phyloP scores from a whole-genome alignment of 2,888 invertebrate genomes.

The Drosophila mimica region DNA sequence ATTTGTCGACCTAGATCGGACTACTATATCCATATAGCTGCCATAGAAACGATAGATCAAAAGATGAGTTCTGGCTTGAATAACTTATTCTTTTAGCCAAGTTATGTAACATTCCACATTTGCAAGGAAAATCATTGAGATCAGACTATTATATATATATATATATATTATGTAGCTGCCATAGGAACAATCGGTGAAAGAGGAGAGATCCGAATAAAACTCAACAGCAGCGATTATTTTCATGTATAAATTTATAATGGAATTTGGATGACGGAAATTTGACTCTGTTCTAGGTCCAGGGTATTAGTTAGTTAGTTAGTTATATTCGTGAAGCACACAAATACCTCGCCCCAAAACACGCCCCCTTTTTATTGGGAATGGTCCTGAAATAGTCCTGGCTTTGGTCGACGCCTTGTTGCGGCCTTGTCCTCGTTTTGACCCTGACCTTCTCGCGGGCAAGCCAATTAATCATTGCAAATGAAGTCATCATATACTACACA shows the following conservation, averaged over 20 bases:
- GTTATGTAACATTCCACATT: background rate
- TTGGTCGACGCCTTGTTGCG: slow-evolving; percentile 20
- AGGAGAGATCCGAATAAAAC: background rate
- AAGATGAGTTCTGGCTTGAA: background rate
- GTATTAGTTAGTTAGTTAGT: no score
- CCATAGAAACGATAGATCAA: background rate
- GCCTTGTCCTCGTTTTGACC: slow-evolving; percentile 32
- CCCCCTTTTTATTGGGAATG: background rate
- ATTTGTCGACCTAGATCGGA: background rate
- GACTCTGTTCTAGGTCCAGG: background rate
- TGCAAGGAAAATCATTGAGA: background rate
- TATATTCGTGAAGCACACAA: background rate
- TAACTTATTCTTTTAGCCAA: background rate
- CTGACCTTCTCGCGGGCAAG: slow-evolving; percentile 29
- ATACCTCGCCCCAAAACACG: background rate
- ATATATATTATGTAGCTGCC: background rate
- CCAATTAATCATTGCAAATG: slow-evolving; percentile 26
- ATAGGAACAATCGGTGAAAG: background rate
- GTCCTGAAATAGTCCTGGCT: background rate
- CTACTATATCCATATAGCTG: background rate
- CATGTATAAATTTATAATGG: background rate
- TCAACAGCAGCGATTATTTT: background rate
- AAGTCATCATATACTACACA: slow-evolving; percentile 37
- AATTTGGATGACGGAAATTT: background rate
- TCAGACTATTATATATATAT: background rate